Conservation (phyloP, 2,113 vertebrate species). For the Hirundichthys speculiger region DNA sequence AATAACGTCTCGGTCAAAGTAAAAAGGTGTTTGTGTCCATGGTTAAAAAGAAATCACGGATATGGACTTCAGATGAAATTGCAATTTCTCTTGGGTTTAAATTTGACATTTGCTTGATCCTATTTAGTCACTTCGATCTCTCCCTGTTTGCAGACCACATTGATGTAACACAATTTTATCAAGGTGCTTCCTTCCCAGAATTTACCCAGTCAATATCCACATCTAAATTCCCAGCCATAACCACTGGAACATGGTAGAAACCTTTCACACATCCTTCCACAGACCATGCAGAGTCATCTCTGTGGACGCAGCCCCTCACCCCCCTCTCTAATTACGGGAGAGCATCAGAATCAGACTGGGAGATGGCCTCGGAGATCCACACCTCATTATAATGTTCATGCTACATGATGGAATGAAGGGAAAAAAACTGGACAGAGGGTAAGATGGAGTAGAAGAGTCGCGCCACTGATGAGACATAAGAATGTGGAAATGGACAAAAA, state of each 20-base stretch:
- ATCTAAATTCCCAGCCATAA: not conserved
- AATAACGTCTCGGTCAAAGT: not conserved
- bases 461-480: slow-evolving; percentile 5
- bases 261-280: slow-evolving; percentile 25
- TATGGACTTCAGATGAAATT: slow-evolving; percentile 3
- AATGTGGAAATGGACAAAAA: not conserved
- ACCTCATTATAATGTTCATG: slow-evolving; percentile 52
- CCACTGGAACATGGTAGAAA: slow-evolving; percentile 13
- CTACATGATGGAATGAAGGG: slow-evolving; percentile 24
- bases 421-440: not conserved
- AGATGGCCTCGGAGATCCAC: slow-evolving; percentile 35
- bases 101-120: slow-evolving; percentile 8
- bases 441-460: not conserved
- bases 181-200: not conserved
- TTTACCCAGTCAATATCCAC: not conserved
- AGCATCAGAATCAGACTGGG: slow-evolving; percentile 44
- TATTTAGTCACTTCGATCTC: not conserved
- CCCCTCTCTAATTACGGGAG: slow-evolving; percentile 39
- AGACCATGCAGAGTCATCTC: slow-evolving; percentile 14
- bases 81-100: not conserved
- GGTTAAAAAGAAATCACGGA: not conserved
- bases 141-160: not conserved
- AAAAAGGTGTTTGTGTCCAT: not conserved
- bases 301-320: slow-evolving; percentile 43
- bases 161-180: not conserved